Evolutionary conservation across 2,113 vertebrate genomes (phyloP), one percentile per base, ranked within the genome.

Genomic region (Ammodytes dubius): DNA sequence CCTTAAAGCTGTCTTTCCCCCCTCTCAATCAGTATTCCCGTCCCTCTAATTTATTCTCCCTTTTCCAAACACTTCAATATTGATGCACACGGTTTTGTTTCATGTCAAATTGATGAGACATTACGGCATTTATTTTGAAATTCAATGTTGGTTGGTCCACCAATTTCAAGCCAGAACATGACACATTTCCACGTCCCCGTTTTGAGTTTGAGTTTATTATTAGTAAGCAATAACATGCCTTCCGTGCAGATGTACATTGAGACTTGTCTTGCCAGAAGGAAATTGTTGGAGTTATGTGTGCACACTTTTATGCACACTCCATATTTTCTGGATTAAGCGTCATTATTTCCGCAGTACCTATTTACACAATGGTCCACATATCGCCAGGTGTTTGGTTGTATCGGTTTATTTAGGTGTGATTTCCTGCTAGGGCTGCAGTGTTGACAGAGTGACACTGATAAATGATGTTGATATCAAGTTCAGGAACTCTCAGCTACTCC

Each of bases 401-500:
- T 47, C 5, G 3, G 60, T 86, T 72, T 81, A 86, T 91, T 93
- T 88, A 5, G 72, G 52, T 87, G 66, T 81, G 81, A 90, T 70
- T 91, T 89, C 92, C 90, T 83, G 71, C 67, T 63, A 12, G 57
- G 52, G 57, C 77, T 58, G 80, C 75, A 19, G 83, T 4, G 87
- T 11, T 37, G 88, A 90, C 74, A 59, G 84, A 92, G 42, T 64
- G 85, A 83, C 82, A 4, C 47, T 90, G 91, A 92, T 87, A 49
- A 84, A 90, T 37, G 88, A 87, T 87, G 84, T 82, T 87, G 76
- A 86, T 83, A 78, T 84, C 74, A 35, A 27, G 10, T 82, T 83
- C 81, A 89, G 88, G 89, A 91, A 91, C 86, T 88, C 87, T 82
- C 58, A n/a, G 75, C 81, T 79, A 49, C 6, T 59, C 14, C 70